These are phyloP conservation scores for Callocephalon fimbriatum DNA, from an alignment of 2,113 vertebrate species.

Conservation along the genomic window DNA sequence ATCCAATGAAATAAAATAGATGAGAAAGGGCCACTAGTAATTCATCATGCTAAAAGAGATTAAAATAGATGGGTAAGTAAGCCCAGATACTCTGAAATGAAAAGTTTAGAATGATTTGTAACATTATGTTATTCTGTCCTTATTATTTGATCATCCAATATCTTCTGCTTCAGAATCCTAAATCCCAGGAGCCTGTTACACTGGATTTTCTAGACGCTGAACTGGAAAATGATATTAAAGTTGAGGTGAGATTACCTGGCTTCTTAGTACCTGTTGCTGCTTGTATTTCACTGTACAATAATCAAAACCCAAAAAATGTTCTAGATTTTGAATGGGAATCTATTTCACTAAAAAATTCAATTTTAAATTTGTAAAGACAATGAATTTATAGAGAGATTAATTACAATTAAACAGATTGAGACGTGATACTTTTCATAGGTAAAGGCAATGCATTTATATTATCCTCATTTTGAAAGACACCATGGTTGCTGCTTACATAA, in stretches of 20 bases:
- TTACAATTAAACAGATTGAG: not conserved
- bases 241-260: constrained; percentile 83
- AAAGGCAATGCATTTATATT: not conserved
- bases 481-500: not conserved
- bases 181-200: constrained; percentile 98
- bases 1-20: not conserved
- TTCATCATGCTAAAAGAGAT: not conserved
- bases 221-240: constrained; percentile 96
- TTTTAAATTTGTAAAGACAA: not conserved
- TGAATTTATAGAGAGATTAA: not conserved
- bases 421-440: accelerated
- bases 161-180: constrained; percentile 88
- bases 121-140: not conserved
- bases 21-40: not conserved
- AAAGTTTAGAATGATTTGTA: not conserved
- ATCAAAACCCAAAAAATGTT: not conserved
- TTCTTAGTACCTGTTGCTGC: not conserved
- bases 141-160: constrained; percentile 44
- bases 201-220: constrained; percentile 97
- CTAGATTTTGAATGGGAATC: not conserved
- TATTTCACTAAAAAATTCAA: not conserved
- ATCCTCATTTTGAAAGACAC: not conserved
- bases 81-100: not conserved
- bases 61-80: constrained; percentile 56
- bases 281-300: not conserved